A percentile compares a stretch with the other conserved stretches of the same genome.
phyloP scores from a whole-genome alignment of 1,140 invertebrate genomes.

The Apis cerana region DNA sequence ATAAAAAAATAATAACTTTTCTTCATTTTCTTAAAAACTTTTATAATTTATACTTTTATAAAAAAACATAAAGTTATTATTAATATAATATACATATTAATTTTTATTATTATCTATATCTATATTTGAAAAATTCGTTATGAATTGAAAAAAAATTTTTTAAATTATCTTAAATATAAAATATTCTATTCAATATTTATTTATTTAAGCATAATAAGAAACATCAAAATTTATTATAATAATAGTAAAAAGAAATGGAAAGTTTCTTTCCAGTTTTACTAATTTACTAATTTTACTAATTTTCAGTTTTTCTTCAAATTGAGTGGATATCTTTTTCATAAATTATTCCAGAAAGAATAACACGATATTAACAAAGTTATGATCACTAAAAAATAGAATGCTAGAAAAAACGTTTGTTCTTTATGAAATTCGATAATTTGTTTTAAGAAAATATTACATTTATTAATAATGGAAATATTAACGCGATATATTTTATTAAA shows the following conservation, averaged over 20 bases:
- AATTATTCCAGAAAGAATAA: neutral
- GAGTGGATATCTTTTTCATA: neutral
- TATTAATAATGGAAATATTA: neutral
- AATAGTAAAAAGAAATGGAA: neutral
- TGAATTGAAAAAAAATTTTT: too few relatives aligned
- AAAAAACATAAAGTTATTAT: too few relatives aligned
- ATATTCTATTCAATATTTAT: too few relatives aligned
- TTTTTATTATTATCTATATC: too few relatives aligned
- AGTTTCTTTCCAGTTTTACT: neutral
- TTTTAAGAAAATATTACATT: neutral
- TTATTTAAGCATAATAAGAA: too few relatives aligned
- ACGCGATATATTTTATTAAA: neutral
- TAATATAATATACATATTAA: too few relatives aligned
- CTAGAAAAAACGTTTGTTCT: neutral
- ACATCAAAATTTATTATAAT: neutral
- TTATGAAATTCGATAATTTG: neutral
- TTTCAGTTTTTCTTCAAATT: neutral
- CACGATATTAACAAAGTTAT: neutral
- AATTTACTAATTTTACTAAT: neutral
- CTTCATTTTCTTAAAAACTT: too few relatives aligned
- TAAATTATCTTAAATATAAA: too few relatives aligned
- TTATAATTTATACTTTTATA: too few relatives aligned
- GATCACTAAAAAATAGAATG: neutral
- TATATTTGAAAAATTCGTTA: too few relatives aligned
- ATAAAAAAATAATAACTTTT: too few relatives aligned